Evolutionary conservation across 2,888 invertebrate species (phyloP), one percentile per base, ranked within the genome.

Genomic region (Laspeyria flexula): DNA sequence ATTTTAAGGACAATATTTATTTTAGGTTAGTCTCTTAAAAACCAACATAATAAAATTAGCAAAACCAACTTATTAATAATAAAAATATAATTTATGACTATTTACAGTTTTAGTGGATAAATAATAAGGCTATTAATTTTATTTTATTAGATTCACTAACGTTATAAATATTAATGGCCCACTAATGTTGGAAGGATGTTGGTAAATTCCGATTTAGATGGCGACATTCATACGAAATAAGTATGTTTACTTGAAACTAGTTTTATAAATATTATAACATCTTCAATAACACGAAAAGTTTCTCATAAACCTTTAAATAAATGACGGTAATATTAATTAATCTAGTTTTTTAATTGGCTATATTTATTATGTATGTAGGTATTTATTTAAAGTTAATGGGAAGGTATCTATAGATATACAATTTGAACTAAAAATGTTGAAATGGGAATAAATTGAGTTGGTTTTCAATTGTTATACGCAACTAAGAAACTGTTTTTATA

Each of bases 81-180:
- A 37, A 21, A 37, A 21, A 37, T 37, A 37, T 37, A 21, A 37
- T 37, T 21, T 21, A 37, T 37, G 4, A 6, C 21, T 21, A 6
- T 37, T 37, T 6, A 37, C 37, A 37, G 18, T 18, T 0, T 37
- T 37, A 37, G 37, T 37, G 23, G 37, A 21, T 37, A 11, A 37
- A 37, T 37, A 37, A 37, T 37, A 21, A 21, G 37, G 21, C 37
- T 3, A 37, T 37, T 23, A 37, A 37, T 23, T 21, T 23, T 21
- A 37, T 21, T 18, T 21, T 37, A 34, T 37, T 37, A n/a, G 18
- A 35, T 18, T 35, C 10, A 37, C 34, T 16, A n/a, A 18, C 10
- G n/a, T 37, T 21, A 37, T 37, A 37, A 37, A 25, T 21, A 37
- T 37, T 37, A 21, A 37, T 37, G 12, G 12, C 3, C 21, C 15